Evolutionary conservation across 2,888 invertebrate genomes (phyloP), one percentile per base, ranked within the genome.

Genomic region (Congeria kusceri): DNA sequence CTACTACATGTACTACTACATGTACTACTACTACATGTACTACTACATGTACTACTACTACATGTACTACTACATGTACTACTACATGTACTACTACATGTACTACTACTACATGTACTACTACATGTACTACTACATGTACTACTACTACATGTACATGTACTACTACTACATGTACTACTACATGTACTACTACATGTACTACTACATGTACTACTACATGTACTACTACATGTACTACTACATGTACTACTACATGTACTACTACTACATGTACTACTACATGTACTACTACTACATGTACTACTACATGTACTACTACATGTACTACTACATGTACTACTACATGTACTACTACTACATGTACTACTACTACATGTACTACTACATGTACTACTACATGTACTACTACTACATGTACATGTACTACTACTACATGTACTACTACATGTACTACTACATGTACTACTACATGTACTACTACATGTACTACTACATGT

Each of bases 161-260:
- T 32, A 32, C 32, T 32, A 32, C 32, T 32, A 32, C 32, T 32
- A 32, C 32, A 7, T 7, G 5, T 32, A 7, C 32, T 32, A 32
- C 32, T 32, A 32, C 32, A 7, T 7, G 5, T 32, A 32, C 32
- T 32, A 32, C 32, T 32, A 32, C 32, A 13, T 9, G 25, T 29
- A 27, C 28, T 49, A 27, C 49, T 49, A 27, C 49, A 13, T 9
- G 3, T 65, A 44, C 65, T 65, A 44, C 47, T 65, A 23, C 65
- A 47, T 15, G 13, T 65, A 23, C 65, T 65, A 44, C 27, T 49
- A 23, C 28, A n/a, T n/a, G n/a, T 49, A 44, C 49, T 49, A 44
- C 65, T 65, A 44, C 47, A 47, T 13, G 47, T 66, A 56, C 66
- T 66, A 28, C 66, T 56, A 18, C 56, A 53, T 28, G 13, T 66